Percentiles rank a stretch among this genome's conserved stretches.
Evolutionary conservation across 2,888 invertebrate genomes (phyloP).

Genomic region (Ctenicera cuprea): DNA sequence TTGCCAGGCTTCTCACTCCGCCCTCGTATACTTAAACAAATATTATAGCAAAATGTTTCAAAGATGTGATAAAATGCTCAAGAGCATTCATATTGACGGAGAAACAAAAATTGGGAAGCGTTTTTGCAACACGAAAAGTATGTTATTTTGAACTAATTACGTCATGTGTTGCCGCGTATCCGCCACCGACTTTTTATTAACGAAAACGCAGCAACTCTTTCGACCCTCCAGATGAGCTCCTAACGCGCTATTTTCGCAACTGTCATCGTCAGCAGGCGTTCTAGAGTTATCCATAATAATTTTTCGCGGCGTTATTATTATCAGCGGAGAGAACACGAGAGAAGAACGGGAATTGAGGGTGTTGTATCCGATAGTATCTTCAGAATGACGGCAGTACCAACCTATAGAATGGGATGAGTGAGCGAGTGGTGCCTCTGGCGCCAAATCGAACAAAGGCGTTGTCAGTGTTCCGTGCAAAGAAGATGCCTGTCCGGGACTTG

Average conservation of each 20-base stretch:
- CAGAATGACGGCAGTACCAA: conserved; percentile 40
- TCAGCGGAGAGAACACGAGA: neutral
- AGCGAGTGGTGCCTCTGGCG: conserved; percentile 60
- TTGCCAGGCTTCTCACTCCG: too few species aligned
- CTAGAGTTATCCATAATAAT: conserved; percentile 31
- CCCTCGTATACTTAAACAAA: too few species aligned
- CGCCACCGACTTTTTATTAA: conserved; percentile 9
- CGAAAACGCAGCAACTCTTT: neutral
- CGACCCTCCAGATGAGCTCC: conserved; percentile 15
- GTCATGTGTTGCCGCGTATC: neutral
- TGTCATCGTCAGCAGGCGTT: conserved; percentile 38
- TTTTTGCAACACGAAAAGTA: too few species aligned
- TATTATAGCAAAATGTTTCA: too few species aligned
- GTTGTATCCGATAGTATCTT: conserved; percentile 48
- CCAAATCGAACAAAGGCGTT: conserved; percentile 64
- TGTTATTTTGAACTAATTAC: neutral
- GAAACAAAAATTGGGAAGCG: too few species aligned
- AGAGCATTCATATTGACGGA: too few species aligned
- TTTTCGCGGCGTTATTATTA: conserved; percentile 28
- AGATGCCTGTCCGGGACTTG: conserved; percentile 65
- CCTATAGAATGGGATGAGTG: conserved; percentile 41
- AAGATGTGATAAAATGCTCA: too few species aligned
- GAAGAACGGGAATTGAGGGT: conserved; percentile 20
- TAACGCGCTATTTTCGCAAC: conserved; percentile 21
- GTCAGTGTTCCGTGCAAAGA: conserved; percentile 62